These are phyloP conservation scores for Lordiphosa clarofinis DNA, from an alignment of 1,140 invertebrate genomes.

Conservation along the genomic window DNA sequence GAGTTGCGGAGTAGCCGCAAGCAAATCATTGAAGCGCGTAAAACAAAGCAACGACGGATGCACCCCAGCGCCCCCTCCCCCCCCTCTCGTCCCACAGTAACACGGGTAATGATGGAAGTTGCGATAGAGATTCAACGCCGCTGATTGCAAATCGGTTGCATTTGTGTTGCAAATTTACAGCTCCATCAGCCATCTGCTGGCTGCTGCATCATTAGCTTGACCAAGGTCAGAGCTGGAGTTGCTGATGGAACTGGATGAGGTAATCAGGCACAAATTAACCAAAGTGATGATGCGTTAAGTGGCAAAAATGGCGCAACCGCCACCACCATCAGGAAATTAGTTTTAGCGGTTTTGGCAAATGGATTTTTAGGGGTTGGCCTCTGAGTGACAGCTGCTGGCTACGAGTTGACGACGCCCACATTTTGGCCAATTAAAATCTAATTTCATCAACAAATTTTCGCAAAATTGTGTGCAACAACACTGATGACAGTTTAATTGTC, in stretches of 20 bases:
- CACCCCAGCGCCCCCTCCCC: constrained; percentile 3
- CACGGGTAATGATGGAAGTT: constrained; percentile 38
- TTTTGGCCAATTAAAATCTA: constrained; percentile 72
- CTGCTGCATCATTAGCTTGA: constrained; percentile 53
- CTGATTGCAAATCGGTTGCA: constrained; percentile 64
- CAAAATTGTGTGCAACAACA: constrained; percentile 32
- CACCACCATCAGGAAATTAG: constrained; percentile 56
- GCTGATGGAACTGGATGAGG: constrained; percentile 34
- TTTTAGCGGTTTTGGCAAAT: constrained; percentile 58
- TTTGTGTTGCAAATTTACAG: constrained; percentile 77
- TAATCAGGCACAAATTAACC: constrained; percentile 67
- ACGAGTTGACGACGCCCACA: constrained; percentile 29
- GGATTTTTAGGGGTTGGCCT: background rate
- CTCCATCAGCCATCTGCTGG: constrained; percentile 41
- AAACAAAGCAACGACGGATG: constrained; percentile 57
- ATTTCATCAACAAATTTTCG: constrained; percentile 56
- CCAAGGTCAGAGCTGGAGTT: constrained; percentile 51
- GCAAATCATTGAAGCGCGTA: constrained; percentile 68
- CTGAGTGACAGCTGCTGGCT: constrained; percentile 48
- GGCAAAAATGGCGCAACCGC: constrained; percentile 55
- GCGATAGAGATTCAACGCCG: constrained; percentile 65
- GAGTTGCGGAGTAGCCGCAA: constrained; percentile 32
- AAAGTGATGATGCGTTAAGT: constrained; percentile 75
- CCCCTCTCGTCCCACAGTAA: background rate
- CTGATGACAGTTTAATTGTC: constrained; percentile 74